Percentiles rank a stretch among this genome's conserved stretches.
These are phyloP conservation scores for Ciconia boyciana DNA, from an alignment of 2,113 vertebrate genomes.

Conservation along the genomic window DNA sequence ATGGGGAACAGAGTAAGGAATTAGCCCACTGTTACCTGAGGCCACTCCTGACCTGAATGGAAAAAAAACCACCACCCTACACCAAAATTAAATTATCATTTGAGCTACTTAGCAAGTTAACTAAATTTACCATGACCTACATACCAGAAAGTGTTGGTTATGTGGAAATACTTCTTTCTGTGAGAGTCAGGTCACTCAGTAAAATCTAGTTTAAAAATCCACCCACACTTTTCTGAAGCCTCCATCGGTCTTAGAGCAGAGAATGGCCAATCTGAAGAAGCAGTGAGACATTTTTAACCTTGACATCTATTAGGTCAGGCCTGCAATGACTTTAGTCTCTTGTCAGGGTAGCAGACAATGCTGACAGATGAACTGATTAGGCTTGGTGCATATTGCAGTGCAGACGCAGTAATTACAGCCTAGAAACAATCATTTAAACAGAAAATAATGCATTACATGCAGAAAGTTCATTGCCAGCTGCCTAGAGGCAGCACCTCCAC, in stretches of 20 bases:
- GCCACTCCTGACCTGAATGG: conserved; percentile 13
- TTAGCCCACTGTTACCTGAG: not conserved
- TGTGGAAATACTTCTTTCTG: not conserved
- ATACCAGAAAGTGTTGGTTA: conserved; percentile 1
- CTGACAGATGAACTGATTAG: conserved; percentile 33
- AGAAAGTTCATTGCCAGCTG: conserved; percentile 23
- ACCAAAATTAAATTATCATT: conserved; percentile 44
- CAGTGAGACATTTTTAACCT: not conserved
- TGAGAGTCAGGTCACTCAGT: not conserved
- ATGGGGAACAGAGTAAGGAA: not conserved
- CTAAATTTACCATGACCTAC: conserved; percentile 65
- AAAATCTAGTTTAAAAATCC: not conserved
- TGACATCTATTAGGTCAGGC: not conserved
- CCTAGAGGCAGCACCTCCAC: not conserved
- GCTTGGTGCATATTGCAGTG: not conserved
- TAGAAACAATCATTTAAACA: conserved; percentile 32
- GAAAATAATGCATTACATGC: not conserved
- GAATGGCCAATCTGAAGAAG: not conserved
- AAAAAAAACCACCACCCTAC: not conserved
- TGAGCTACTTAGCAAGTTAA: conserved; percentile 46
- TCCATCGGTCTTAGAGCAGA: not conserved
- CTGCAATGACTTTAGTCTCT: not conserved
- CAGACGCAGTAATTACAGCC: conserved; percentile 37
- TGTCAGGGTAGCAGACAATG: not conserved
- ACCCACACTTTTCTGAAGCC: not conserved